Percentiles rank a stretch among this genome's conserved stretches.
These are phyloP conservation scores for Cheiracanthium punctorium DNA, from an alignment of 2,888 invertebrate species.

Conservation along the genomic window DNA sequence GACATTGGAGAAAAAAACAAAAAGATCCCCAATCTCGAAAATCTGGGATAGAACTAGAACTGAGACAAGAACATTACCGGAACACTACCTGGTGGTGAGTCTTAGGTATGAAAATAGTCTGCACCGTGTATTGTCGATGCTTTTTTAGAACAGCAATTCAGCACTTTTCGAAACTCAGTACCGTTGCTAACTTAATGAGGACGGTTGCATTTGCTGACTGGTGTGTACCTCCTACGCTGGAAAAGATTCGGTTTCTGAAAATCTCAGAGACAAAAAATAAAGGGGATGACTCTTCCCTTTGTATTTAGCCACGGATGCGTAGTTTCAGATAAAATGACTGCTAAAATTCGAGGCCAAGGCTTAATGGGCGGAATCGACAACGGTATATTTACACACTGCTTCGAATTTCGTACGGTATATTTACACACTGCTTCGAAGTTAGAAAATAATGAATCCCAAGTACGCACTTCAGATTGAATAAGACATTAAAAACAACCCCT, in stretches of 20 bases:
- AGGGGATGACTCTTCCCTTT: background rate
- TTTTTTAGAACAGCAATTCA: constrained; percentile 25
- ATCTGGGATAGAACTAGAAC: background rate
- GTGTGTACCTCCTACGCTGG: background rate
- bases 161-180: constrained; percentile 27
- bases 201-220: background rate
- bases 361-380: background rate
- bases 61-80: no score
- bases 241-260: background rate
- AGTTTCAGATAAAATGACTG: background rate
- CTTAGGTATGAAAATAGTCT: background rate
- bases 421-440: no score
- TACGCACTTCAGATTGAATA: no score
- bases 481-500: no score
- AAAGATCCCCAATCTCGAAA: background rate
- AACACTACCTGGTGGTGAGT: background rate
- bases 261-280: background rate
- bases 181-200: background rate
- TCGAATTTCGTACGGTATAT: no score
- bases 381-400: no score
- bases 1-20: background rate
- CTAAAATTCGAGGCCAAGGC: background rate
- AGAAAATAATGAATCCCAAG: no score
- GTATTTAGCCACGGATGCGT: background rate
- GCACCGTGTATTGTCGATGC: background rate